Base-by-base conservation (phyloP, 2,113 vertebrate genomes). In the Mystacornis crossleyi region DNA sequence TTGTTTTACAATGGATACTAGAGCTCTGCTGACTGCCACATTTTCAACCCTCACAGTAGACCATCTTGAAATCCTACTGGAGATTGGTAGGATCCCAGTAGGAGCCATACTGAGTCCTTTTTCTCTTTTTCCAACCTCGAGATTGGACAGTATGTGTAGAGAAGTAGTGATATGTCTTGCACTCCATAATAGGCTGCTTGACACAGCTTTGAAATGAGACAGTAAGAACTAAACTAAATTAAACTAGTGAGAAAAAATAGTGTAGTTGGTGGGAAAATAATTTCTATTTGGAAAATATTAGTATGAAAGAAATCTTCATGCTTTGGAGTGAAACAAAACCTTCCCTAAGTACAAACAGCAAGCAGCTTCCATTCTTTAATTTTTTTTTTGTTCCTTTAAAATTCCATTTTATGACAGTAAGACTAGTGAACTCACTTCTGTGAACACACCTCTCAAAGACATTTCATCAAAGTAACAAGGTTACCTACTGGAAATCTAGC, bases 401-500 rank as follows among this genome's bases (percentile, higher is more conserved):
- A 81, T 71, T 67, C 53, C 11, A 48, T 90, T 88, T 90, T 64
- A 73, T 86, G 48, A 71, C 45, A 86, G 93, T 64, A 47, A 67
- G 67, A 66, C 34, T 73, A 86, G 90, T 0, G 4, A 94, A 86
- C 40, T 86, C 48, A 89, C 47, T 83, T 38, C 88, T 24, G n/a
- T 81, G 81, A 96, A 78, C 40, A 50, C 67, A 55, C 38, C 28
- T 95, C 85, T 92, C 67, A 92, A 88, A 93, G 71, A 60, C 23
- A 54, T 93, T 95, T 94, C 55, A 95, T 90, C 94, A 94, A 93
- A 95, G 84, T 92, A 95, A 83, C 79, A 93, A 94, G 64, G 87
- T 96, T 95, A 91, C 51, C 79, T 88, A 18, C 85, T 81, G 79
- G 78, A 95, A 95, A 97, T 61, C 53, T 65, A 61, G 19, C 87